Evolutionary conservation across 2,113 vertebrate genomes (phyloP).

Genomic region (Dinomys branickii): DNA sequence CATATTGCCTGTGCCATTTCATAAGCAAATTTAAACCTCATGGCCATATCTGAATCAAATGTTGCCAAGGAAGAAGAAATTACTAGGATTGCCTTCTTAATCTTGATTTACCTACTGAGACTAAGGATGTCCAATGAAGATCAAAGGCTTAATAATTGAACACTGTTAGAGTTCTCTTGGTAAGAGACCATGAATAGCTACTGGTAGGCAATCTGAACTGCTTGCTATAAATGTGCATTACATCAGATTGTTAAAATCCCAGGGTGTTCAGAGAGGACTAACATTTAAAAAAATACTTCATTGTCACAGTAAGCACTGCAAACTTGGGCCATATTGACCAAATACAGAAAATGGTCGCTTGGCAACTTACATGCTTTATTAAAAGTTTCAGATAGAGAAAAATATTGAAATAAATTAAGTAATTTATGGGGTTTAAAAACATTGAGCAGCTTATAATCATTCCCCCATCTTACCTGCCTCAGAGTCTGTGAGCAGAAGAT

Average conservation of each 20-base stretch:
- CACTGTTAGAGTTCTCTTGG: not conserved
- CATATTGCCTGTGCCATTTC: constrained; percentile 9
- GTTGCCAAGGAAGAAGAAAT: not conserved
- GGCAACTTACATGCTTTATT: not conserved
- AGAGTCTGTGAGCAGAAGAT: not conserved
- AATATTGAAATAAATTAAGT: not conserved
- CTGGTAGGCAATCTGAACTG: not conserved
- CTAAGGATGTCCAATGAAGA: not conserved
- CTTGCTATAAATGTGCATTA: not conserved
- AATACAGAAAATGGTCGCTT: not conserved
- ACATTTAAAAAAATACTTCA: not conserved
- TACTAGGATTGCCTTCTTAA: not conserved
- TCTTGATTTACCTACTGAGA: not conserved
- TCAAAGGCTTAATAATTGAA: not conserved
- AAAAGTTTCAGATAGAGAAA: not conserved
- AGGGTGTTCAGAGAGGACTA: not conserved
- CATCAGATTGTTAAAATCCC: not conserved
- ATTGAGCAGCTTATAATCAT: not conserved
- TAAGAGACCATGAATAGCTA: not conserved
- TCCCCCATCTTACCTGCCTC: not conserved
- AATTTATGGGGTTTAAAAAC: not conserved
- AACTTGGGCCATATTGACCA: not conserved
- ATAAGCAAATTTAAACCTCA: not conserved
- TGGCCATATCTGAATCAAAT: not conserved
- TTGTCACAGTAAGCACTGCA: not conserved